phyloP scores from a whole-genome alignment of 2,797 vertebrate species.

The Enteromius argenteus region DNA sequence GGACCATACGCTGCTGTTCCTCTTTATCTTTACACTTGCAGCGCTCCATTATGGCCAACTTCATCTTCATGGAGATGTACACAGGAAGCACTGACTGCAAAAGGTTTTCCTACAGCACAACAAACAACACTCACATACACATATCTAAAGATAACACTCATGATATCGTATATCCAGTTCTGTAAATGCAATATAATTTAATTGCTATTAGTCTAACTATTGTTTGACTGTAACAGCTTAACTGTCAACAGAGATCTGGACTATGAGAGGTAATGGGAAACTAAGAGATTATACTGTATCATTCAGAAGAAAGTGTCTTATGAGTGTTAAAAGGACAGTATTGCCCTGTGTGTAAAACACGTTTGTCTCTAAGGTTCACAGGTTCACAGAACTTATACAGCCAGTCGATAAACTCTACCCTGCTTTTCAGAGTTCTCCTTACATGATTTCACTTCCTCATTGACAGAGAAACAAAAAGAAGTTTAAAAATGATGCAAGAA shows the following conservation, averaged over 20 bases:
- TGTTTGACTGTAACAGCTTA: slow-evolving; percentile 10
- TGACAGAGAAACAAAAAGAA: slow-evolving; percentile 46
- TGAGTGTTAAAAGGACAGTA: not conserved
- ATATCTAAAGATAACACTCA: not conserved
- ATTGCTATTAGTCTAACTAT: not conserved
- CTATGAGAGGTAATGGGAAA: slow-evolving; percentile 9
- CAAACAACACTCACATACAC: slow-evolving; percentile 17
- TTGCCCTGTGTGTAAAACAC: not conserved
- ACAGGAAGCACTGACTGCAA: slow-evolving; percentile 94
- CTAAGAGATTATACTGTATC: not conserved
- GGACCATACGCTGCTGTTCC: slow-evolving; percentile 83
- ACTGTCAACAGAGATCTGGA: slow-evolving; percentile 1
- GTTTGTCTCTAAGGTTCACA: slow-evolving; percentile 20
- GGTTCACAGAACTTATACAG: not conserved
- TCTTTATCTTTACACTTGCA: slow-evolving; percentile 87
- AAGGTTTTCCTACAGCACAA: slow-evolving; percentile 88
- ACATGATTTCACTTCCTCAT: slow-evolving; percentile 56
- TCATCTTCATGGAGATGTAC: slow-evolving; percentile 99
- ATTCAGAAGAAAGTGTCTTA: slow-evolving; percentile 23
- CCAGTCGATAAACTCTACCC: slow-evolving; percentile 59
- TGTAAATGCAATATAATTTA: not conserved
- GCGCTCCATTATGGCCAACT: slow-evolving; percentile 92
- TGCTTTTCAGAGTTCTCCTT: slow-evolving; percentile 59
- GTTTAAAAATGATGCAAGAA: not conserved
- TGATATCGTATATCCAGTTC: not conserved